phyloP scores from a whole-genome alignment of 1,140 invertebrate species.

The Drosophila athabasca region DNA sequence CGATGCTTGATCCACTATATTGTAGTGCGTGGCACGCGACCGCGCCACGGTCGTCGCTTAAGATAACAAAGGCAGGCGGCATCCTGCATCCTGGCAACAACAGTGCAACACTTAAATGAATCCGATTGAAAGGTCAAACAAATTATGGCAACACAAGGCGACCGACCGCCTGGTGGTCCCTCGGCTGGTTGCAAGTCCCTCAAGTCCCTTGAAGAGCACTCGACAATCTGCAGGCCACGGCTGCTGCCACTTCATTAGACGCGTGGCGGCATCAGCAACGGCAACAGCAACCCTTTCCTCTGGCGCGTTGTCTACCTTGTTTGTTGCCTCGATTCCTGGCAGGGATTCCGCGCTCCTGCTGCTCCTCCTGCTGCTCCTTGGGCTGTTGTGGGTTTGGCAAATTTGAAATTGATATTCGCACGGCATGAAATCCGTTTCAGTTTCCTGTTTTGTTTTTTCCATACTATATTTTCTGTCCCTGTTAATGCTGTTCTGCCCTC shows the following conservation, averaged over 20 bases:
- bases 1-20: slow-evolving; percentile 2
- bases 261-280: slow-evolving; percentile 49
- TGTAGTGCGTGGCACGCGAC: slow-evolving; percentile 51
- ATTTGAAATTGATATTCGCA: slow-evolving; percentile 83
- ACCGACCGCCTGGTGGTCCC: slow-evolving; percentile 32
- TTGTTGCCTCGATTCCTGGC: slow-evolving; percentile 1
- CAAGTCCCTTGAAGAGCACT: slow-evolving; percentile 28
- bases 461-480: not conserved
- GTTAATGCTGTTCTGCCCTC: slow-evolving; percentile 25
- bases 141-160: slow-evolving; percentile 56
- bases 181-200: slow-evolving; percentile 5
- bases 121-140: slow-evolving; percentile 75
- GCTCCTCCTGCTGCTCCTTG: not conserved
- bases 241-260: slow-evolving; percentile 73
- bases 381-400: slow-evolving; percentile 49
- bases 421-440: slow-evolving; percentile 75
- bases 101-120: slow-evolving; percentile 49
- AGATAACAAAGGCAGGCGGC: slow-evolving; percentile 58
- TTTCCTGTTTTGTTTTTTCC: slow-evolving; percentile 33
- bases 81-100: slow-evolving; percentile 15
- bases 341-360: slow-evolving; percentile 18
- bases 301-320: not conserved
- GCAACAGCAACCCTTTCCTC: slow-evolving; percentile 23
- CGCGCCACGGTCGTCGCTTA: slow-evolving; percentile 51
- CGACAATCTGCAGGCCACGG: slow-evolving; percentile 52